These are phyloP conservation scores for Hafferia zeledoni DNA, from an alignment of 2,797 vertebrate genomes.

Conservation along the genomic window DNA sequence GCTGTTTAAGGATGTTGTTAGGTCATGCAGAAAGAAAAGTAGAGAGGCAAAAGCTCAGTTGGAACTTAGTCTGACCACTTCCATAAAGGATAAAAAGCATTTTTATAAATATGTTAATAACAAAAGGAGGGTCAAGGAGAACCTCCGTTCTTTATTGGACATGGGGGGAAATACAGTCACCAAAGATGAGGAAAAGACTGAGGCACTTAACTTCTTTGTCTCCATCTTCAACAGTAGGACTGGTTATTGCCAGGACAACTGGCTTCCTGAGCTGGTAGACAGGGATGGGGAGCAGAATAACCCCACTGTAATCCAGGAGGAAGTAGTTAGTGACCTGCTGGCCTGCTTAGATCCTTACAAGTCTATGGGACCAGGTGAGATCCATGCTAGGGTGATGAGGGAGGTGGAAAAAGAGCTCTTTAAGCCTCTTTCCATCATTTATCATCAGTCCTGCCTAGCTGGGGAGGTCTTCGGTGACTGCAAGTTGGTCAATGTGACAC, in stretches of 20 bases:
- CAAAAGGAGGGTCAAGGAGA: not conserved
- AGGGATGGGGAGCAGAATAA: not conserved
- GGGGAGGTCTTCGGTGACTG: rapidly evolving
- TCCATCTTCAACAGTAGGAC: not conserved
- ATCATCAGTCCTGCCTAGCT: not conserved
- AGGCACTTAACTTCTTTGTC: not conserved
- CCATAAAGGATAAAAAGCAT: not conserved
- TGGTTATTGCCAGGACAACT: not conserved
- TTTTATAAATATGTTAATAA: not conserved
- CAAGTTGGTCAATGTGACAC: not conserved
- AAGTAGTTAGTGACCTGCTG: not conserved
- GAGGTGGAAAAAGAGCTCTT: rapidly evolving
- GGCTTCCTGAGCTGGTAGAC: not conserved
- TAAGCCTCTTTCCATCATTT: not conserved
- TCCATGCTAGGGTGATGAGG: not conserved
- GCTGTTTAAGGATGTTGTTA: not conserved
- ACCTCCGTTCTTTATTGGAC: not conserved
- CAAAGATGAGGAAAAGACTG: not conserved
- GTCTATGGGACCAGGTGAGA: not conserved
- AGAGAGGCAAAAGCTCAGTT: not conserved
- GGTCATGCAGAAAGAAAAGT: not conserved
- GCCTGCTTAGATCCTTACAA: not conserved
- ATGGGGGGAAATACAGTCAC: rapidly evolving
- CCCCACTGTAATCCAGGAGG: not conserved
- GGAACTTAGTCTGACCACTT: not conserved